Evolutionary conservation across 2,888 invertebrate species (phyloP).

Genomic region (Euphydryas editha): DNA sequence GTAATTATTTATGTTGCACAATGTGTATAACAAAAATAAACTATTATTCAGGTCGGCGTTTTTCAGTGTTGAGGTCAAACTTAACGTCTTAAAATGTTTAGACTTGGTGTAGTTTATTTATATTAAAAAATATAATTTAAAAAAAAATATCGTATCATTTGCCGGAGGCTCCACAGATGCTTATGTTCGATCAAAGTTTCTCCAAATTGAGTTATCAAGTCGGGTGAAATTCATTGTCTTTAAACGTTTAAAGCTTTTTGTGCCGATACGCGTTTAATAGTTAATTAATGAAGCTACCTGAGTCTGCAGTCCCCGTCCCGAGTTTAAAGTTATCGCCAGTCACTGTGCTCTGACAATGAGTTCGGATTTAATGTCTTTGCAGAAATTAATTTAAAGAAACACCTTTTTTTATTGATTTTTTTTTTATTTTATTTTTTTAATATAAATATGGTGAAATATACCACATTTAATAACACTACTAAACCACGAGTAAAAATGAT

Average conservation of each 20-base stretch:
- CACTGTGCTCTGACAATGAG: slow-evolving; percentile 27
- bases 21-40: too few species aligned
- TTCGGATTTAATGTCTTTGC: slow-evolving; percentile 18
- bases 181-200: slow-evolving; percentile 48
- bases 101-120: too few species aligned
- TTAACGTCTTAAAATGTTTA: too few species aligned
- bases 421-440: background rate
- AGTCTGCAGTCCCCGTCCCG: slow-evolving; percentile 73
- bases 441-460: too few species aligned
- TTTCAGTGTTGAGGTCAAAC: too few species aligned
- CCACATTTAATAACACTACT: too few species aligned
- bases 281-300: slow-evolving; percentile 82
- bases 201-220: slow-evolving; percentile 82
- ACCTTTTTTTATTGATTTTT: background rate
- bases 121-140: too few species aligned
- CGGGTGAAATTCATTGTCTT: slow-evolving; percentile 82
- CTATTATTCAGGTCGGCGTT: too few species aligned
- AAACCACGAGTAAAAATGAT: too few species aligned
- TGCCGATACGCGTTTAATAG: slow-evolving; percentile 80
- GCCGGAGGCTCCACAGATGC: slow-evolving; percentile 48
- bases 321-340: slow-evolving; percentile 46
- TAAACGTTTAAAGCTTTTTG: slow-evolving; percentile 68
- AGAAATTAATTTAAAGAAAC: background rate
- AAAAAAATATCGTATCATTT: background rate
- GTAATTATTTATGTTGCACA: too few species aligned